Conservation (phyloP, 2,888 invertebrate species). For the Malthinus flaveolus region DNA sequence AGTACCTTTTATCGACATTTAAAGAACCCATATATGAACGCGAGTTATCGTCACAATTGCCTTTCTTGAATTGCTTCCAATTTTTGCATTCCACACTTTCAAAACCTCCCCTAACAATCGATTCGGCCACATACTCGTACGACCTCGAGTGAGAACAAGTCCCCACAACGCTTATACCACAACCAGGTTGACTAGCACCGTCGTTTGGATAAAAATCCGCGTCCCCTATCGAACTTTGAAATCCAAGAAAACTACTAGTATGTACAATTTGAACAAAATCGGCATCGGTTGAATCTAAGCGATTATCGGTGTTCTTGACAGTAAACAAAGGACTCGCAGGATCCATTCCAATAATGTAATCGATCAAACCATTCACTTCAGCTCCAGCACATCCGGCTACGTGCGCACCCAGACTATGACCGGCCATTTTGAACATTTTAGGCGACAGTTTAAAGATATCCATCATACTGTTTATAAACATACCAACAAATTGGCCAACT, state of each 20-base stretch:
- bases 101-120: constrained; percentile 41
- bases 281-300: constrained; percentile 29
- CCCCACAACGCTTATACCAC: constrained; percentile 25
- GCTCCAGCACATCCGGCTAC: constrained; percentile 29
- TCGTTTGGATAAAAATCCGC: constrained; percentile 33
- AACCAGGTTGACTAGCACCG: constrained; percentile 30
- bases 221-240: constrained; percentile 29
- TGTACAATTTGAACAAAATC: constrained; percentile 32
- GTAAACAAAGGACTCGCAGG: constrained; percentile 29
- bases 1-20: constrained; percentile 13
- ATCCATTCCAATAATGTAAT: constrained; percentile 31
- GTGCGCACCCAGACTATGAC: constrained; percentile 34
- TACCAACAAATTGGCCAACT: constrained; percentile 24
- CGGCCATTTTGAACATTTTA: constrained; percentile 17
- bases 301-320: constrained; percentile 6
- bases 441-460: constrained; percentile 8
- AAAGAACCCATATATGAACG: constrained; percentile 17
- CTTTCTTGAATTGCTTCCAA: constrained; percentile 18
- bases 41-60: constrained; percentile 19
- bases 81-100: constrained; percentile 29
- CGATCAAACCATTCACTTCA: constrained; percentile 19
- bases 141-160: constrained; percentile 49
- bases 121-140: constrained; percentile 49
- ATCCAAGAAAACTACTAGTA: constrained; percentile 27
- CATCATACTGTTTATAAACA: constrained; percentile 25